phyloP scores from a whole-genome alignment of 2,113 vertebrate species.

The Ifrita kowaldi region DNA sequence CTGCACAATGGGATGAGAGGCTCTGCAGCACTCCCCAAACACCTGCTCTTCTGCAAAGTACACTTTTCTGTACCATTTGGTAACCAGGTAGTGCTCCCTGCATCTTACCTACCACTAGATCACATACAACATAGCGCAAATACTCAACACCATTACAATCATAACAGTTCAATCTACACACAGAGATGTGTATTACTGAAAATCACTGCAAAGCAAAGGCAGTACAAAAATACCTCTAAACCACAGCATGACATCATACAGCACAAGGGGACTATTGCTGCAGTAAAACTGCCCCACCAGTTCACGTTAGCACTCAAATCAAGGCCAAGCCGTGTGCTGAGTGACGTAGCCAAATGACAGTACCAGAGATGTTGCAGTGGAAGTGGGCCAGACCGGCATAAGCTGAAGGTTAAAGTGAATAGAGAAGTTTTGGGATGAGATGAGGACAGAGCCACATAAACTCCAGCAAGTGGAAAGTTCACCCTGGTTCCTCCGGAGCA shows the following conservation, averaged over 20 bases:
- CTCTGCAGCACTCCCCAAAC: not conserved
- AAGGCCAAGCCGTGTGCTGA: not conserved
- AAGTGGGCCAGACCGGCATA: not conserved
- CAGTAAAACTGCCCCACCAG: not conserved
- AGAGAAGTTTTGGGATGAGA: not conserved
- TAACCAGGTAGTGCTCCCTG: no score
- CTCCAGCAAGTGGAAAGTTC: not conserved
- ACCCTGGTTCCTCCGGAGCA: not conserved
- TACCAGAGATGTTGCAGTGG: not conserved
- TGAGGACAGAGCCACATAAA: not conserved
- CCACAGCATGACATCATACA: not conserved
- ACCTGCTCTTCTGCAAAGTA: not conserved
- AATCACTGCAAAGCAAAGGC: not conserved
- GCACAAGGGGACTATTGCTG: not conserved
- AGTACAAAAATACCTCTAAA: not conserved
- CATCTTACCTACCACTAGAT: no score
- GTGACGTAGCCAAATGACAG: not conserved
- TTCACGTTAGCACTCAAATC: not conserved
- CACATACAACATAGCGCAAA: not conserved
- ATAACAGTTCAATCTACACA: not conserved
- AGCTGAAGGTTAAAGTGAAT: not conserved
- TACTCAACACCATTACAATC: fast-evolving
- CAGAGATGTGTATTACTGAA: not conserved
- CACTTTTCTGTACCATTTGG: not conserved
- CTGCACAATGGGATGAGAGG: not conserved